phyloP scores from a whole-genome alignment of 2,888 invertebrate genomes.

The Melinopterus prodromus region DNA sequence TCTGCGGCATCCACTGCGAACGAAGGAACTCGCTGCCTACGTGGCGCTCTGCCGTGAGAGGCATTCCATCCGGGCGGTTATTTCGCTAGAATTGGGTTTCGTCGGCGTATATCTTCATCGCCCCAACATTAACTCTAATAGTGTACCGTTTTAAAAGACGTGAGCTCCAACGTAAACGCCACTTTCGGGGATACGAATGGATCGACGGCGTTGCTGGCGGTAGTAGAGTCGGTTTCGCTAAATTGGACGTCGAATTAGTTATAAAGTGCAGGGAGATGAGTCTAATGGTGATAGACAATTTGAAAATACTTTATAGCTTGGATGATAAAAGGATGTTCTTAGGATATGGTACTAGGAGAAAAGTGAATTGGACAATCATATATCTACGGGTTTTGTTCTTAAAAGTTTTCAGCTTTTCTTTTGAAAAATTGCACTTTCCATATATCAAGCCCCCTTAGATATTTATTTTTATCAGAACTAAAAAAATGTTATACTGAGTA shows the following conservation, averaged over 20 bases:
- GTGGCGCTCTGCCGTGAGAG: not conserved
- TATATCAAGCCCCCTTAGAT: too few species aligned
- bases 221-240: not conserved
- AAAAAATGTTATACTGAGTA: too few species aligned
- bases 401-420: too few species aligned
- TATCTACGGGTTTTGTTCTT: too few species aligned
- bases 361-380: too few species aligned
- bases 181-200: constrained; percentile 6
- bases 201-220: not conserved
- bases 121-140: constrained; percentile 18
- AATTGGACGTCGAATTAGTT: not conserved
- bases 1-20: not conserved
- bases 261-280: not conserved
- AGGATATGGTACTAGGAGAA: not conserved
- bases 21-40: constrained; percentile 9
- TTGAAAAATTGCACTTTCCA: too few species aligned
- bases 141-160: constrained; percentile 17
- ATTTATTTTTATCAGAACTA: too few species aligned
- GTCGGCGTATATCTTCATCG: constrained; percentile 20
- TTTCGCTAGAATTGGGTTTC: constrained; percentile 21
- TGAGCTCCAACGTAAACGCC: constrained; percentile 16
- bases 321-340: not conserved
- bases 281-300: not conserved
- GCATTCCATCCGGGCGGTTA: constrained; percentile 15
- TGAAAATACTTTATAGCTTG: not conserved